These are phyloP conservation scores for Nesometra sesokonis DNA, from an alignment of 35 echinoderm and acorn worm genomes.

Conservation along the genomic window DNA sequence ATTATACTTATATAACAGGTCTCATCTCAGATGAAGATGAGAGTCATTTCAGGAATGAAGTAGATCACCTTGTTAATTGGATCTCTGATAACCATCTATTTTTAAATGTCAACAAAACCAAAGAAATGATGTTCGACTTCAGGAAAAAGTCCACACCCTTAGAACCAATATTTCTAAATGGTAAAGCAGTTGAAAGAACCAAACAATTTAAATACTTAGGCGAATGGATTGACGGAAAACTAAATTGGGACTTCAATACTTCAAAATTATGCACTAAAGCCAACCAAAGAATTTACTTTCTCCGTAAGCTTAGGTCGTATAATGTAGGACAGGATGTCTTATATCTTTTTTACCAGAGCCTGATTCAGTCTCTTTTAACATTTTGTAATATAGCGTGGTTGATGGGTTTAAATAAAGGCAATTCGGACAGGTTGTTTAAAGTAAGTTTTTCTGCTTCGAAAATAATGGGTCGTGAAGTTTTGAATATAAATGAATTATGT, in stretches of 20 bases:
- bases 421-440: too few relatives aligned
- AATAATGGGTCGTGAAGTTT: too few relatives aligned
- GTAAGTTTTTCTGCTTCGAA: too few relatives aligned
- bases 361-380: too few relatives aligned
- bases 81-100: neutral
- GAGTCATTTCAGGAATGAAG: neutral
- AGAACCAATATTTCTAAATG: conserved; percentile 1
- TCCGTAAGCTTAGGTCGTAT: neutral
- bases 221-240: neutral
- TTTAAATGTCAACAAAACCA: conserved; percentile 13
- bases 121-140: conserved; percentile 10
- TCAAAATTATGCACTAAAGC: neutral
- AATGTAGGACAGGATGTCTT: neutral
- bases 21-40: conserved; percentile 4
- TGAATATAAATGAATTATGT: too few relatives aligned
- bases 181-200: neutral
- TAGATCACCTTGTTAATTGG: conserved; percentile 7
- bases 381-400: too few relatives aligned
- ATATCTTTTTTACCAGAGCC: neutral
- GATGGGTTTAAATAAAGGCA: too few relatives aligned
- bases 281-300: neutral
- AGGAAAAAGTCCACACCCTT: neutral
- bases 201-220: neutral
- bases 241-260: neutral
- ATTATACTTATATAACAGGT: conserved; percentile 1